These are phyloP conservation scores for Lethrus apterus DNA, from an alignment of 1,140 invertebrate genomes.

Conservation along the genomic window DNA sequence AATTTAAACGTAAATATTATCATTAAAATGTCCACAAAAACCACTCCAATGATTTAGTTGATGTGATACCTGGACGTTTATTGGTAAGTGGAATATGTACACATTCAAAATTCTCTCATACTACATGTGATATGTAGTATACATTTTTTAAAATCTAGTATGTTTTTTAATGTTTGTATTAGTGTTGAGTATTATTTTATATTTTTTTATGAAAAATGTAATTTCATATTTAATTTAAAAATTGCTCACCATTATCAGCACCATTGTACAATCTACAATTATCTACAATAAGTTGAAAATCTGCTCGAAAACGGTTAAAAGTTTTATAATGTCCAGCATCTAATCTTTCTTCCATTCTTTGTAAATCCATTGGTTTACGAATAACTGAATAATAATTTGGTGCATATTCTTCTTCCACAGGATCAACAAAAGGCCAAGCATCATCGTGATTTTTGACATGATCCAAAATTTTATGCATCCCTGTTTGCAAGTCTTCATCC, in stretches of 20 bases:
- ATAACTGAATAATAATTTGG: slow-evolving; percentile 78
- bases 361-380: slow-evolving; percentile 76
- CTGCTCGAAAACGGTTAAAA: slow-evolving; percentile 72
- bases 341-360: slow-evolving; percentile 80
- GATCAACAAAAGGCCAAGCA: slow-evolving; percentile 87
- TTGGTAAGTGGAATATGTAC: too few species aligned
- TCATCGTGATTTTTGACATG: slow-evolving; percentile 77
- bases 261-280: slow-evolving; percentile 90
- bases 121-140: too few species aligned
- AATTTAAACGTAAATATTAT: too few species aligned
- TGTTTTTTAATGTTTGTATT: too few species aligned
- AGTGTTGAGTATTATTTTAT: too few species aligned
- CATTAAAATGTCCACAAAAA: too few species aligned
- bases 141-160: too few species aligned
- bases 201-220: background rate
- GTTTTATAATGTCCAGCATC: slow-evolving; percentile 72
- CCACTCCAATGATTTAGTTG: too few species aligned
- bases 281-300: slow-evolving; percentile 84
- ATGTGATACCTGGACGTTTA: too few species aligned
- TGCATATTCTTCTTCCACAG: slow-evolving; percentile 85
- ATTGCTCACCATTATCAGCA: slow-evolving; percentile 78
- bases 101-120: too few species aligned
- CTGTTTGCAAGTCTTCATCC: slow-evolving; percentile 75
- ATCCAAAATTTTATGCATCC: slow-evolving; percentile 83
- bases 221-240: slow-evolving; percentile 13